A percentile compares a stretch with the other conserved stretches of the same genome.
phyloP scores from a whole-genome alignment of 2,888 invertebrate genomes.

The Frankliniella intonsa region DNA sequence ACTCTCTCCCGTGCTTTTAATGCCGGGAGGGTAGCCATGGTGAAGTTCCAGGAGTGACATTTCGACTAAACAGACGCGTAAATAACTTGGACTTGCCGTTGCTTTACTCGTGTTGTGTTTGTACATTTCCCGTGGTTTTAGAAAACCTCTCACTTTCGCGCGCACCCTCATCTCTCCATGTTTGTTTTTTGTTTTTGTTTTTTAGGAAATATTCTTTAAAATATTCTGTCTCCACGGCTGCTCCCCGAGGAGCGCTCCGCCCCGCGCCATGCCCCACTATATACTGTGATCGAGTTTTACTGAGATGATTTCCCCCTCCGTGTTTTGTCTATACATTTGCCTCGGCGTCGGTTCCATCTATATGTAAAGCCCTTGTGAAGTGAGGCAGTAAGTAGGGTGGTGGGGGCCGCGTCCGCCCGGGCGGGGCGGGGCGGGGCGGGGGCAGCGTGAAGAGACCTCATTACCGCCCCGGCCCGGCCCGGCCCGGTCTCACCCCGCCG shows the following conservation, averaged over 20 bases:
- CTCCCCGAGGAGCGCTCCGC: background rate
- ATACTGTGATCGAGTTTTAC: background rate
- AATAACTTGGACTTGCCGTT: too few species aligned
- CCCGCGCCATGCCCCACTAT: background rate
- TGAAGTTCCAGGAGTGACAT: too few species aligned
- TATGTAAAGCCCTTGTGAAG: conserved; percentile 17
- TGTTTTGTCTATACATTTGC: conserved; percentile 16
- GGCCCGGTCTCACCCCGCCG: too few species aligned
- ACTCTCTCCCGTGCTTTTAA: too few species aligned
- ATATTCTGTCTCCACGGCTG: background rate
- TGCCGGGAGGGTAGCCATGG: too few species aligned
- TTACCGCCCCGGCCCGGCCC: conserved; percentile 31
- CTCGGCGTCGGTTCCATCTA: background rate
- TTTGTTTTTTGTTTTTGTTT: background rate
- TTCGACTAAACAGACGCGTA: too few species aligned
- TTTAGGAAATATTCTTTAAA: background rate
- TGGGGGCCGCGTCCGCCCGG: too few species aligned
- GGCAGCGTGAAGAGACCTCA: background rate
- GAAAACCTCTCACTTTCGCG: too few species aligned
- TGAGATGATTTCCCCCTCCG: background rate
- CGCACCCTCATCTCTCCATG: too few species aligned
- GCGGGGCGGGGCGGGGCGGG: background rate
- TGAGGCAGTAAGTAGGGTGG: background rate
- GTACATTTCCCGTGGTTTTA: too few species aligned
- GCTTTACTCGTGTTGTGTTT: too few species aligned